A percentile compares a stretch with the other conserved stretches of the same genome.
Evolutionary conservation across 2,113 vertebrate genomes (phyloP).

Genomic region (Dolichotis patagonum): DNA sequence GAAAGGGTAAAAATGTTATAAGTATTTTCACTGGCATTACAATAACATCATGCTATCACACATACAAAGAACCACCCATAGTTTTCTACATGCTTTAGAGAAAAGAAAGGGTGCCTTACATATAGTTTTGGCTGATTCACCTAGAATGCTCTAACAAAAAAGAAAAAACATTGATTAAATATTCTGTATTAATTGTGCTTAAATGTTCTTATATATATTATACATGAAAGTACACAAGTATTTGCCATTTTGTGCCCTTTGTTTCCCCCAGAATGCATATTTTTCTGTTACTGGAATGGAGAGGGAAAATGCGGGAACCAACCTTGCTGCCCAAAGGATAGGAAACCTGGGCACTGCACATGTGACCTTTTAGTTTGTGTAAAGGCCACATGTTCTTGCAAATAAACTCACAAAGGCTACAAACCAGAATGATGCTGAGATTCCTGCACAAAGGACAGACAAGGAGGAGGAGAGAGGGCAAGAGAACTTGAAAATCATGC

Average conservation of each 20-base stretch:
- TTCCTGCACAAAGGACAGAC: constrained; percentile 40
- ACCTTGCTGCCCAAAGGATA: background rate
- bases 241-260: background rate
- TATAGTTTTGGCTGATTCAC: background rate
- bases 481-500: constrained; percentile 40
- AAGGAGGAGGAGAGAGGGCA: background rate
- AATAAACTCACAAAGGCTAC: constrained; percentile 58
- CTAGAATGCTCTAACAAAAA: background rate
- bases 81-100: background rate
- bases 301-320: background rate
- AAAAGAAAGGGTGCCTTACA: constrained; percentile 36
- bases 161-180: background rate
- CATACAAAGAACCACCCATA: background rate
- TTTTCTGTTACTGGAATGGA: constrained; percentile 24
- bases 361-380: constrained; percentile 25
- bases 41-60: background rate
- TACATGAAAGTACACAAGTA: background rate
- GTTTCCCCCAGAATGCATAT: background rate
- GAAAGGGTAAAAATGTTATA: background rate
- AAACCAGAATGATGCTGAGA: constrained; percentile 30
- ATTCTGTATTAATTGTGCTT: background rate
- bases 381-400: constrained; percentile 39
- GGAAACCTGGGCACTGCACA: background rate
- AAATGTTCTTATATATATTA: background rate
- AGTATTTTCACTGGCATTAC: background rate